Base-by-base conservation (phyloP, 2,888 invertebrate genomes). In the Artemia sinica region DNA sequence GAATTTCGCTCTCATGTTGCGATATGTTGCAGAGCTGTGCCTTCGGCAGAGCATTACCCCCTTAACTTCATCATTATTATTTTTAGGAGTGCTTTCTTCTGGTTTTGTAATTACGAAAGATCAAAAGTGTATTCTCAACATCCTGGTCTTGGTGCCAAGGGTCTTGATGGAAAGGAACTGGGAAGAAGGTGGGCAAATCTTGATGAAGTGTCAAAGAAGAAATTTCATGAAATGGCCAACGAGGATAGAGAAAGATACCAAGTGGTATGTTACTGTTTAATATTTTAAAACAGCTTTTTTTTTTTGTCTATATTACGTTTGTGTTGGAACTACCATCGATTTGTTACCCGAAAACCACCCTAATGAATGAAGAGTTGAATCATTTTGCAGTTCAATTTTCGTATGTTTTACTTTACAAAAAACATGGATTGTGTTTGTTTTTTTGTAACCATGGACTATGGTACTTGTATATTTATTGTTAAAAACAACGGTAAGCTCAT, bases 81-180 rank as follows among this genome's bases (percentile, higher is more conserved):
- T 77, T 78, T 68, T 81, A 96, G 95, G 78, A 97, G 96, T 74
- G 97, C 96, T 69, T 98, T 97, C 84, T 98, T 98, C 84, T 92
- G 94, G 88, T 98, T 97, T 83, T 97, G 95, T 79, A 92, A 93
- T 79, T 97, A 97, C 77, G 95, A 95, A 79, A 87, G 98, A 75
- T 86, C 89, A 58, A 92, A 91, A 77, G 93, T 98, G 72, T 93
- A 94, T 81, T 88, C 86, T 71, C 84, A 84, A 71, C 89, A 95
- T 81, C 96, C 96, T 0, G 92, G 92, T 78, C 92, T 87, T 78
- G 89, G 92, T 67, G 95, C 97, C 76, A 96, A 96, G 41, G 94
- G 95, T 75, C 18, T 18, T 18, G 89, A 95, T 75, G 95, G 96
- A 76, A 96, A 96, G 82, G 94, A 94, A 80, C 83, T 96, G 73